Percentiles rank a stretch among this genome's conserved stretches.
These are phyloP conservation scores for Cephalotes varians DNA, from an alignment of 2,888 invertebrate species.

Conservation along the genomic window DNA sequence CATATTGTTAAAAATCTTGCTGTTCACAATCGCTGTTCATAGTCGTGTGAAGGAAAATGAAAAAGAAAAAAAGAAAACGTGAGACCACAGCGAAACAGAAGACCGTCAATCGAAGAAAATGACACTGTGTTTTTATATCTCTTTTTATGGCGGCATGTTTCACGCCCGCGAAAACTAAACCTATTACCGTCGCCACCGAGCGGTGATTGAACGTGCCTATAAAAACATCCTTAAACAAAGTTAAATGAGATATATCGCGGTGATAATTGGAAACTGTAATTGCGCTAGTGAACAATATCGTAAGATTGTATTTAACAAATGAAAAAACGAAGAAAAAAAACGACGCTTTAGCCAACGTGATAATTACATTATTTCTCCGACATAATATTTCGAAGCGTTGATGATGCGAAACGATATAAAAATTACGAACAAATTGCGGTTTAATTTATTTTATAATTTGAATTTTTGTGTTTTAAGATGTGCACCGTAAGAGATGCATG, in stretches of 20 bases:
- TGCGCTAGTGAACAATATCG: slow-evolving; percentile 48
- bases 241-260: slow-evolving; percentile 82
- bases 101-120: slow-evolving; percentile 59
- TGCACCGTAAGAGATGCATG: slow-evolving; percentile 20
- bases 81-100: slow-evolving; percentile 43
- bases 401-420: neutral
- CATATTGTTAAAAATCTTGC: slow-evolving; percentile 10
- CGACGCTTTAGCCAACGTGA: neutral
- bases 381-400: neutral
- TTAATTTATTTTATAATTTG: neutral
- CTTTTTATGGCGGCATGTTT: slow-evolving; percentile 83
- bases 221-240: slow-evolving; percentile 83
- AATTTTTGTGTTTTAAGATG: neutral
- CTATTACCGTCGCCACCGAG: slow-evolving; percentile 82
- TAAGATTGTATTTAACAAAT: neutral
- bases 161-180: slow-evolving; percentile 82
- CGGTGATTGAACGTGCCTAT: slow-evolving; percentile 84
- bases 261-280: slow-evolving; percentile 80
- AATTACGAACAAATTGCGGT: neutral
- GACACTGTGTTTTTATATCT: slow-evolving; percentile 82
- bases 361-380: neutral
- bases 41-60: slow-evolving; percentile 8
- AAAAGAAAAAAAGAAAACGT: slow-evolving; percentile 61
- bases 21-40: too few relatives aligned
- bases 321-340: neutral